Evolutionary conservation across 1,140 invertebrate genomes (phyloP), one percentile per base, ranked within the genome.

Genomic region (Euborellia annulipes): DNA sequence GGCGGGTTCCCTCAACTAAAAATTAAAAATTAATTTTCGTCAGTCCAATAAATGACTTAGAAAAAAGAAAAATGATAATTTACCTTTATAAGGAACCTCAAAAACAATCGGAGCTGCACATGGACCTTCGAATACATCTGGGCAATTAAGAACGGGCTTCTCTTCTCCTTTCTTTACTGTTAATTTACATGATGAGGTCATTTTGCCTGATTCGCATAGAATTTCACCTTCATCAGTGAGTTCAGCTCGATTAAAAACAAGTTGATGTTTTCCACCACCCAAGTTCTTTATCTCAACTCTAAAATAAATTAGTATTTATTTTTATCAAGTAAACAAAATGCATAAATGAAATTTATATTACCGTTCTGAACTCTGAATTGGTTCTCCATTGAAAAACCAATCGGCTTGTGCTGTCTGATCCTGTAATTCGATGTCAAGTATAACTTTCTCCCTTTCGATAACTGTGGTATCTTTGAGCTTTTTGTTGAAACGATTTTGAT

Each of bases 401-500:
- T 85, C 79, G n/a, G 87, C 80, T 27, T 86, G 79, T 0, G 91
- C 88, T 17, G 89, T 93, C 59, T 91, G 87, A 63, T 98, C 94
- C 61, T 92, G 85, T 9, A 96, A 69, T 65, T 95, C 89, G 32
- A 93, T 74, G 58, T 96, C 91, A 1, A 98, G 66, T 3, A 90
- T 77, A 9, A 92, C 66, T 52, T 85, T 87, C 54, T 94, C 86
- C 52, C 87, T 76, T 66, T 97, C 92, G 54, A 93, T 75, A 20
- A 76, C 83, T 51, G 81, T 82, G 2, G 84, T 91, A 62, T 96
- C 90, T 61, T 93, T 88, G 3, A 98, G 73, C 67, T 94, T 94
- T 68, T 96, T 95, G 62, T 91, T 89, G 70, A 97, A 95, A 51
- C 86, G 79, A 66, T 96, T 94, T 54, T 82, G 78, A 68, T 94